A percentile compares a stretch with the other conserved stretches of the same genome.
Evolutionary conservation across 2,888 invertebrate species (phyloP).

Genomic region (Microplitis manilae): DNA sequence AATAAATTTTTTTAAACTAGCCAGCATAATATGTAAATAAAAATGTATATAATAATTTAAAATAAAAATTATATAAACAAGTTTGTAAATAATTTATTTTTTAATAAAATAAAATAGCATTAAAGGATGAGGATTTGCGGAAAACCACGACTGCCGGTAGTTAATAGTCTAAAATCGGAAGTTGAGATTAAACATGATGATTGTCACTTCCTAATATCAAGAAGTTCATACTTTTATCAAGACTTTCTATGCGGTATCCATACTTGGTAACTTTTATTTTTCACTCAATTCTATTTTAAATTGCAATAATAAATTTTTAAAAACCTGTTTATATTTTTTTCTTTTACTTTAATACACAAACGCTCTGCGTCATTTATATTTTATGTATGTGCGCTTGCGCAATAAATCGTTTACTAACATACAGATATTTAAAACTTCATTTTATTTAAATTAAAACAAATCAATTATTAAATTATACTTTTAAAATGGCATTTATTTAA

Average conservation of each 20-base stretch:
- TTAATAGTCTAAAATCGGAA: constrained; percentile 20
- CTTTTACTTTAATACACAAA: no score
- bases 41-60: neutral
- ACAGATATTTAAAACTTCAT: neutral
- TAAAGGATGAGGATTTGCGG: constrained; percentile 35
- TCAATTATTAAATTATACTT: no score
- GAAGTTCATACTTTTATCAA: constrained; percentile 11
- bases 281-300: neutral
- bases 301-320: neutral
- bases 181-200: constrained; percentile 21
- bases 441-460: no score
- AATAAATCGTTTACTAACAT: neutral
- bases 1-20: neutral
- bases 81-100: neutral
- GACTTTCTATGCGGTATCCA: neutral
- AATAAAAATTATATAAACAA: neutral
- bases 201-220: constrained; percentile 29
- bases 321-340: neutral
- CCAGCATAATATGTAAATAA: constrained; percentile 3
- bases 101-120: neutral
- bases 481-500: no score
- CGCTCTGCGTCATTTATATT: neutral
- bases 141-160: constrained; percentile 33
- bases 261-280: neutral
- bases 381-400: neutral